Evolutionary conservation across 2,888 invertebrate species (phyloP).

Genomic region (Aphodius granarius): DNA sequence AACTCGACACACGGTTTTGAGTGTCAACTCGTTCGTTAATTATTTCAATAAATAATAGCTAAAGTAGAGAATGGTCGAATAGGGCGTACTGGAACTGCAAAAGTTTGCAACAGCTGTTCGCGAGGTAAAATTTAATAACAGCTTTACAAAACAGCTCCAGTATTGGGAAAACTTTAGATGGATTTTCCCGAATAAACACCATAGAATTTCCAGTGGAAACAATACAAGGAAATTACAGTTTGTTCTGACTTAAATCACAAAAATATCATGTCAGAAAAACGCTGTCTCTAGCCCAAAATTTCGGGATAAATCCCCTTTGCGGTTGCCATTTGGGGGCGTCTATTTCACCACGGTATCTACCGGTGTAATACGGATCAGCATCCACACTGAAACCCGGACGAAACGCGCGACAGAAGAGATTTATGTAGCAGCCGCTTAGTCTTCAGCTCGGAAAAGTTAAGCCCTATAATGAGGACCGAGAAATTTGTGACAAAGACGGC

Average conservation of each 20-base stretch:
- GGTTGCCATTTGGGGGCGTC: not conserved
- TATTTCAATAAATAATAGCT: not conserved
- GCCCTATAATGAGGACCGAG: not conserved
- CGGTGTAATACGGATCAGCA: not conserved
- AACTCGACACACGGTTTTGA: too few relatives aligned
- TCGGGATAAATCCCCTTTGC: not conserved
- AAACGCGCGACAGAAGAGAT: not conserved
- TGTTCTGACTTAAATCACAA: too few relatives aligned
- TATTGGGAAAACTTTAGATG: not conserved
- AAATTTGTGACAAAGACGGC: not conserved
- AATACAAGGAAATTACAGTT: too few relatives aligned
- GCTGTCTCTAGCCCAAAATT: not conserved
- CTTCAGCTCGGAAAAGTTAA: not conserved
- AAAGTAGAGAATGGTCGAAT: not conserved
- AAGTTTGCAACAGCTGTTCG: not conserved
- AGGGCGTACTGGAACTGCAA: not conserved
- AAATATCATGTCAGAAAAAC: too few relatives aligned
- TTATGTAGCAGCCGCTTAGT: not conserved
- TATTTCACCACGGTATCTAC: not conserved
- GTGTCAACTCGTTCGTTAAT: not conserved
- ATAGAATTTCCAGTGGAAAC: too few relatives aligned
- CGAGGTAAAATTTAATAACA: not conserved
- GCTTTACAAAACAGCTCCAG: not conserved
- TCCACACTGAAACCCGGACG: not conserved
- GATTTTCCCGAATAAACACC: too few relatives aligned